Evolutionary conservation across 2,113 vertebrate genomes (phyloP), one percentile per base, ranked within the genome.

Genomic region (Malurus cyaneus): DNA sequence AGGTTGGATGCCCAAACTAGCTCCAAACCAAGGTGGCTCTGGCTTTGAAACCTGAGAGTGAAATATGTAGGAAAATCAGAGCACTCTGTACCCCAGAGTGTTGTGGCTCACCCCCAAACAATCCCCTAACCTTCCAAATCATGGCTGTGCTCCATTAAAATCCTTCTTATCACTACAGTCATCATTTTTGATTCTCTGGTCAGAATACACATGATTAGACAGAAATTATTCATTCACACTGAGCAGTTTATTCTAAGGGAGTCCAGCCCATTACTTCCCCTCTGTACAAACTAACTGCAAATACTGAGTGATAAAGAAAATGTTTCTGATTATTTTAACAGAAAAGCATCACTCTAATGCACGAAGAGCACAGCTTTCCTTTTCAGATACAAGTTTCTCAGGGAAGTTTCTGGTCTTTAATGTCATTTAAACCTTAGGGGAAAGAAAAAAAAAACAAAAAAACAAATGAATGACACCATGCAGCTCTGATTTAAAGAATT

Each of bases 391-490:
- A 61, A 62, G 84, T 84, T 79, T 78, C 15, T 34, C 76, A 88
- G 53, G 79, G 77, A 50, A 72, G 54, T 44, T 86, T 86, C 44
- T 90, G 23, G 18, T 8, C 41, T 53, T 64, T 79, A 72, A 62
- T 41, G 7, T 36, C 9, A 23, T 64, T 66, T 92, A 93, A 92
- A 53, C 3, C 5, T 59, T 9, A 67, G 3, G 4, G 34, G n/a
- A 5, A 12, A 2, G 12, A 4, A 19, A 34, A 18, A 20, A 9
- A 18, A 4, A 19, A 34, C 15, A 20, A 9, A 18, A 6, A 9
- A 28, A 3, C 5, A 5, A 5, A 2, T 3, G 26, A 16, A 41
- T 13, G 36, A 14, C 6, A 24, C 5, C 9, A 12, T 2, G 0
- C 18, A 24, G 17, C 32, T 85, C 47, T 81, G 69, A 91, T 57